These are phyloP conservation scores for Drosophila neutralis DNA, from an alignment of 2,888 invertebrate species.

Conservation along the genomic window DNA sequence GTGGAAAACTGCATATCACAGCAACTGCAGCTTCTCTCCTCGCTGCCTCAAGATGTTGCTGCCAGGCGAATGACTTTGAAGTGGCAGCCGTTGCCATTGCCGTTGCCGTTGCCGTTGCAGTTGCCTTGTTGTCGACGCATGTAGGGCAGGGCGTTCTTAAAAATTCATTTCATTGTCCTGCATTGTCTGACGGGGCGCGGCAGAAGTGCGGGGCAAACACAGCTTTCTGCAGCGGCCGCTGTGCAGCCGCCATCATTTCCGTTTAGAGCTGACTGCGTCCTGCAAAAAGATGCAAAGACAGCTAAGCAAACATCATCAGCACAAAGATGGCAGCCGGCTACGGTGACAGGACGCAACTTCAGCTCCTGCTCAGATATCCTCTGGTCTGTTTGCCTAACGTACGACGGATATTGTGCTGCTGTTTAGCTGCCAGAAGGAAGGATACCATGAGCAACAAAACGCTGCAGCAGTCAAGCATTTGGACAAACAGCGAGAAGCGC, in stretches of 20 bases:
- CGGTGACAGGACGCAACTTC: conserved; percentile 34
- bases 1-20: conserved; percentile 73
- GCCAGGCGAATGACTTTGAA: conserved; percentile 78
- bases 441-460: conserved; percentile 33
- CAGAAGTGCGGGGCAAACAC: conserved; percentile 69
- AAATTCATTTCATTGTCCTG: conserved; percentile 81
- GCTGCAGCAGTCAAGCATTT: conserved; percentile 73
- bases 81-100: conserved; percentile 52
- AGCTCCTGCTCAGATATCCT: conserved; percentile 15
- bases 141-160: conserved; percentile 77
- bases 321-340: conserved; percentile 71
- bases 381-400: conserved; percentile 69
- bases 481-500: conserved; percentile 70
- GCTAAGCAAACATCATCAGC: conserved; percentile 81
- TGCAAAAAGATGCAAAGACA: conserved; percentile 80
- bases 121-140: conserved; percentile 48
- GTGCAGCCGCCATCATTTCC: conserved; percentile 79
- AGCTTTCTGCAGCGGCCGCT: conserved; percentile 71
- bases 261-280: conserved; percentile 76
- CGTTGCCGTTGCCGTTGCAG: conserved; percentile 10
- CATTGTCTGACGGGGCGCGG: conserved; percentile 70
- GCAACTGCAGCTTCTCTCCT: conserved; percentile 52
- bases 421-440: conserved; percentile 67
- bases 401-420: conserved; percentile 79
- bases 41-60: conserved; percentile 68